Evolutionary conservation across 2,113 vertebrate species (phyloP).

Genomic region (Cairina moschata): DNA sequence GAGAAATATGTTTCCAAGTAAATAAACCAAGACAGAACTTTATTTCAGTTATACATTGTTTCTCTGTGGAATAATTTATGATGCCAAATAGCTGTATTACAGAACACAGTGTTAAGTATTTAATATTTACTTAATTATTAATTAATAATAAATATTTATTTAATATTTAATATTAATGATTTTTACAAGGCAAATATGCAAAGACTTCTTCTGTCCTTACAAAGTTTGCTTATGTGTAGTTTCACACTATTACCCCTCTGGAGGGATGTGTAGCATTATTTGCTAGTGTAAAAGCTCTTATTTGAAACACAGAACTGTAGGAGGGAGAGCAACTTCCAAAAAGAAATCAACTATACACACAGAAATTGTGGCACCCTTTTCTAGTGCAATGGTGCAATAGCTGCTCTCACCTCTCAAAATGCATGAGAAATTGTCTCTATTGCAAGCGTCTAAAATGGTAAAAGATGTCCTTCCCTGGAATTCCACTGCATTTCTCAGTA

Average conservation of each 20-base stretch:
- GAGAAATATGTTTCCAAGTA: not conserved
- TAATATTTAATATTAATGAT: not conserved
- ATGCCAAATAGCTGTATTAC: not conserved
- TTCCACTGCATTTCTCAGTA: not conserved
- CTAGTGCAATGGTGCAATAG: not conserved
- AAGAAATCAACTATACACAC: not conserved
- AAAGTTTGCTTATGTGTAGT: not conserved
- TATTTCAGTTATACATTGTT: not conserved
- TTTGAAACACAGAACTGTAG: not conserved
- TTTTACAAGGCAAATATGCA: not conserved
- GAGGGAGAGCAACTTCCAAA: not conserved
- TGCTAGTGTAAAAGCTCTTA: not conserved
- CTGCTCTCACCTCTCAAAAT: not conserved
- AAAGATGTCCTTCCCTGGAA: not conserved
- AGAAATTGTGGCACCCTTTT: not conserved
- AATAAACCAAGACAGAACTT: not conserved
- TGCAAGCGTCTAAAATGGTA: not conserved
- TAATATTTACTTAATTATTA: too few relatives aligned
- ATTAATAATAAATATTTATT: too few relatives aligned
- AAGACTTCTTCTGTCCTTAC: not conserved
- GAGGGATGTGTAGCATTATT: not conserved
- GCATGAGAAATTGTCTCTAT: not conserved
- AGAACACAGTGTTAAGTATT: not conserved
- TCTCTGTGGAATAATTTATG: not conserved
- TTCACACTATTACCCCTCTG: not conserved